Percentiles rank a stretch among this genome's conserved stretches.
Evolutionary conservation across 2,113 vertebrate genomes (phyloP).

Genomic region (Brachirus orientalis): DNA sequence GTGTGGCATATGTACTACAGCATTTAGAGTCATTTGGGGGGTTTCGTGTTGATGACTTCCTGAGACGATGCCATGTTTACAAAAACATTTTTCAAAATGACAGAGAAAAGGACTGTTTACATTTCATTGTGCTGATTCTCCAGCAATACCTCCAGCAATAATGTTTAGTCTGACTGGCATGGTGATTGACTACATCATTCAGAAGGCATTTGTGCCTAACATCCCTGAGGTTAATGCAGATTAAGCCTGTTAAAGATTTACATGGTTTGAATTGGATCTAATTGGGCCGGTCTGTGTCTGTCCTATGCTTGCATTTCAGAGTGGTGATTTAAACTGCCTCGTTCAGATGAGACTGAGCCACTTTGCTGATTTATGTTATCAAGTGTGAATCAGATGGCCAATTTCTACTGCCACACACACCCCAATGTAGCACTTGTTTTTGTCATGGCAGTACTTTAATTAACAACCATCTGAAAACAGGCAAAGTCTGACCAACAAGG

Average conservation of each 20-base stretch:
- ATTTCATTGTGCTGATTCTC: constrained; percentile 26
- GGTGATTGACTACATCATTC: constrained; percentile 70
- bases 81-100: not conserved
- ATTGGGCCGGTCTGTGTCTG: constrained; percentile 53
- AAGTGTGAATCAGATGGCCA: constrained; percentile 75
- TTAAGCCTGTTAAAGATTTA: constrained; percentile 74
- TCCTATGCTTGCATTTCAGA: constrained; percentile 54
- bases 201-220: constrained; percentile 66
- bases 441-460: constrained; percentile 81
- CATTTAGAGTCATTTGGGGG: too few species aligned
- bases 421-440: constrained; percentile 78
- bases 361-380: constrained; percentile 76
- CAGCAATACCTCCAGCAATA: constrained; percentile 13
- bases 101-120: not conserved
- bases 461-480: constrained; percentile 81
- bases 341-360: constrained; percentile 70
- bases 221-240: constrained; percentile 69
- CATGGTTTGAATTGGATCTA: constrained; percentile 63
- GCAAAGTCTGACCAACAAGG: constrained; percentile 79
- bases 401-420: constrained; percentile 72
- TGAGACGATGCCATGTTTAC: not conserved
- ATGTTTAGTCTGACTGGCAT: constrained; percentile 45
- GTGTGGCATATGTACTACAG: too few species aligned
- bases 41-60: too few species aligned
- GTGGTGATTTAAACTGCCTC: constrained; percentile 65